Evolutionary conservation across 2,113 vertebrate genomes (phyloP).

Genomic region (Brachyistius frenatus): DNA sequence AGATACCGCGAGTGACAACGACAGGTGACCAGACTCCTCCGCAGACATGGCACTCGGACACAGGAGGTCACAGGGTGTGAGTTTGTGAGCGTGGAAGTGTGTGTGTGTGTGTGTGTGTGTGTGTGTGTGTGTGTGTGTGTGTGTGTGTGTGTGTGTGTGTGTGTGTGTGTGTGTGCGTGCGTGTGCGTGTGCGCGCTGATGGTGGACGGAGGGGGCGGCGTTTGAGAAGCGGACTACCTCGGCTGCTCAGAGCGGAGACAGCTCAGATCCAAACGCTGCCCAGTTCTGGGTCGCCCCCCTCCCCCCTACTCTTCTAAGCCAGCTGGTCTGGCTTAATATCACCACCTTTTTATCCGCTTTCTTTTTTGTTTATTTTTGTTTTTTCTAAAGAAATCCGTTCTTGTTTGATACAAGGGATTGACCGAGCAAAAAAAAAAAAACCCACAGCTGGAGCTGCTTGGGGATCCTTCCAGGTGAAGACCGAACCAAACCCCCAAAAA

Average conservation of each 20-base stretch:
- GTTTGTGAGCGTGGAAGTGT: neutral
- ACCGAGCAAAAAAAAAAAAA: neutral
- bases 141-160: no score
- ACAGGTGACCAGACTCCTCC: conserved; percentile 71
- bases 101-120: no score
- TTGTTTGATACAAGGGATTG: conserved; percentile 75
- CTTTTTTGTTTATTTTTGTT: conserved; percentile 15
- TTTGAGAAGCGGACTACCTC: conserved; percentile 36
- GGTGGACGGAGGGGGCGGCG: conserved; percentile 41
- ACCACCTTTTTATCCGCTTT: neutral
- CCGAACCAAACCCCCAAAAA: neutral
- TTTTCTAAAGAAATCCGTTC: conserved; percentile 12
- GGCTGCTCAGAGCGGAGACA: conserved; percentile 45
- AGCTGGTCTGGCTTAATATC: conserved; percentile 82
- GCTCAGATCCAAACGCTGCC: conserved; percentile 67
- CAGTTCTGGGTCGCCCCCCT: conserved; percentile 59
- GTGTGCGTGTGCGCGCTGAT: neutral
- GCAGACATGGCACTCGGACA: conserved; percentile 53
- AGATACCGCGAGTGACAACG: conserved; percentile 69
- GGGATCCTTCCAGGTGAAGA: conserved; percentile 78
- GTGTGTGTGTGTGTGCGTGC: no score
- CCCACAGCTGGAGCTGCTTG: conserved; percentile 81
- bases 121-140: no score
- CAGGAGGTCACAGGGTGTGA: conserved; percentile 67
- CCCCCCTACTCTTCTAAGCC: conserved; percentile 63